These are phyloP conservation scores for Drosophila nasuta DNA, from an alignment of 1,140 invertebrate species.

Conservation along the genomic window DNA sequence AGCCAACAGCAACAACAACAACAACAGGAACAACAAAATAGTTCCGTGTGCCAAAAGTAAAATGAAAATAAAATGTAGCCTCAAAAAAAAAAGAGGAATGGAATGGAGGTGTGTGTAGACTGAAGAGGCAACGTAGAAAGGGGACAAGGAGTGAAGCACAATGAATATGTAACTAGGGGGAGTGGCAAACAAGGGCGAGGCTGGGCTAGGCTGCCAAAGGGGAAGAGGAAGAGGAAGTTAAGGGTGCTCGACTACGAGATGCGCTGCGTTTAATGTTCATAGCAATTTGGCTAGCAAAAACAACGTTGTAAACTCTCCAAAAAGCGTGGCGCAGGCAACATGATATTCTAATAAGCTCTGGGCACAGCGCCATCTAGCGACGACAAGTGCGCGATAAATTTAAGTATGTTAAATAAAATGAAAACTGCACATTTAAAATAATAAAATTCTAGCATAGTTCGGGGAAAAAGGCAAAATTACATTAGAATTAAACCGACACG, in stretches of 20 bases:
- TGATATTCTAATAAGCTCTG: slow-evolving; percentile 46
- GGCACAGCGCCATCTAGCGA: slow-evolving; percentile 37
- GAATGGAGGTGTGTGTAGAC: slow-evolving; percentile 1
- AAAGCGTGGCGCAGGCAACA: background rate
- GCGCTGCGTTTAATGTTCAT: slow-evolving; percentile 47
- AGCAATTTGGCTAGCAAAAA: slow-evolving; percentile 24
- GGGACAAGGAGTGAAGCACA: slow-evolving; percentile 27
- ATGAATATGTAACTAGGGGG: slow-evolving; percentile 71
- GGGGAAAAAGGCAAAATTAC: background rate
- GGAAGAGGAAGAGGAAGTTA: background rate
- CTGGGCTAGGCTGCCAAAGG: too few species aligned
- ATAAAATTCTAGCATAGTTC: background rate
- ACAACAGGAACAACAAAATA: slow-evolving; percentile 60
- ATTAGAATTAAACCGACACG: background rate
- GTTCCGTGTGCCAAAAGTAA: slow-evolving; percentile 73
- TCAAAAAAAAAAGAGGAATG: slow-evolving; percentile 58
- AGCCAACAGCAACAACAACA: slow-evolving; percentile 23
- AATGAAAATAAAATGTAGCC: slow-evolving; percentile 78
- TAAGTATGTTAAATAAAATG: slow-evolving; percentile 1
- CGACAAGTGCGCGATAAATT: slow-evolving; percentile 5
- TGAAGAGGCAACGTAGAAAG: background rate
- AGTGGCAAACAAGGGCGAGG: background rate
- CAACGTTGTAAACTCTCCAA: background rate
- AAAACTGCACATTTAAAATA: slow-evolving; percentile 15
- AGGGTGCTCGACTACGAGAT: slow-evolving; percentile 39